Evolutionary conservation across 2,113 vertebrate species (phyloP), one percentile per base, ranked within the genome.

Genomic region (Petroica traversi): DNA sequence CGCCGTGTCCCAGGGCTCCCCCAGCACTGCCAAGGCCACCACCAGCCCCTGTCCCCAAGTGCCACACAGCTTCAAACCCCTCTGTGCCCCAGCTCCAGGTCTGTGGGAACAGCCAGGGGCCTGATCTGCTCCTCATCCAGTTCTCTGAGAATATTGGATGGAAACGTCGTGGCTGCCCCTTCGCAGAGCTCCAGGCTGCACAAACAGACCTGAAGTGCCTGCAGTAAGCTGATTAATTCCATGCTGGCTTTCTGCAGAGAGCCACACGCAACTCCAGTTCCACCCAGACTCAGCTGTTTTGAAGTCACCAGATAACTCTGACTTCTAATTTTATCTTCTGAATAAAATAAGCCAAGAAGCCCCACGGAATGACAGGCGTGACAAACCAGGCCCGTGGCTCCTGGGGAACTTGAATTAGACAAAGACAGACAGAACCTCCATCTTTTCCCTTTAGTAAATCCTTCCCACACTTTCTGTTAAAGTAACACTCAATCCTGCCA

Each of bases 311-410:
- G 63, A 25, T 25, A 59, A 36, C 38, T 71, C 67, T 11, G 43
- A 46, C 29, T 54, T 20, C 57, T 48, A 25, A n/a, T 54, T 72
- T 46, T 36, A 38, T 24, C 54, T 43, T 29, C 17, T 2, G 43
- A 49, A 72, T 18, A 13, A 40, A 52, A 33, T 3, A 13, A 49
- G 67, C 13, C 67, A 3, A 13, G 33, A 8, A 62, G 5, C 9
- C 6, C 24, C 57, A 1, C 33, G 1, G 11, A 12, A 12, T 4
- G 61, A 14, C 36, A 14, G 2, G 17, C 0, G 0, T 14, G 51
- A 26, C 0, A 17, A 58, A 49, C 8, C 15, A 62, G 55, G 41
- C 55, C 58, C 5, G 0, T 16, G 61, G 52, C 51, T 78, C 34
- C 16, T 5, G 55, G 45, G 19, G 26, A 33, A 7, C 38, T n/a